Evolutionary conservation across 2,797 vertebrate genomes (phyloP).

Genomic region (Sciaenops ocellatus): DNA sequence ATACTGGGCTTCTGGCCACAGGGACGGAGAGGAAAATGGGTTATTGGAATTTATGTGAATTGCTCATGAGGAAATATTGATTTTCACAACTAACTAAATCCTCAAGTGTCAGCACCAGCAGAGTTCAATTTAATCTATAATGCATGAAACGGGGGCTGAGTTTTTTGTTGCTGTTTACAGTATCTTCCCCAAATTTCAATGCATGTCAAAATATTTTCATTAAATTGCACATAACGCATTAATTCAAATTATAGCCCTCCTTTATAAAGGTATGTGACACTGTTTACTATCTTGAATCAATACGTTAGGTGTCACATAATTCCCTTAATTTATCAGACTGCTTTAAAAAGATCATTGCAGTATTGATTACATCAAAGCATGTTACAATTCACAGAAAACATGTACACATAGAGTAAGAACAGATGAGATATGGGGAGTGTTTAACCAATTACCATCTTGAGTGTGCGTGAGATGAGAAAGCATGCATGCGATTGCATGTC

Average conservation of each 20-base stretch:
- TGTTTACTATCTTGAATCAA: constrained; percentile 7
- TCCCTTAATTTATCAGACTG: not conserved
- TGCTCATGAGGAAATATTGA: constrained; percentile 47
- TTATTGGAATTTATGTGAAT: constrained; percentile 51
- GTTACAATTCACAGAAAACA: constrained; percentile 2
- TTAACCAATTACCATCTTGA: constrained; percentile 24
- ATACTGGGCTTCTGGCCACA: constrained; percentile 20
- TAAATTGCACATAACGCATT: not conserved
- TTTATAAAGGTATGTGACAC: no score
- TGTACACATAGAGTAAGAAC: not conserved
- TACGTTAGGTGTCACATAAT: not conserved
- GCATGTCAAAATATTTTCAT: not conserved
- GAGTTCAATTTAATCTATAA: constrained; percentile 21
- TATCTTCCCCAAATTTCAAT: constrained; percentile 6
- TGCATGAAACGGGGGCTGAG: not conserved
- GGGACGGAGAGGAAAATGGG: constrained; percentile 25
- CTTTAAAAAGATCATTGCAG: not conserved
- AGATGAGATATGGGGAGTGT: not conserved
- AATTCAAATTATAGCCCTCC: no score
- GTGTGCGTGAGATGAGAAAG: constrained; percentile 26
- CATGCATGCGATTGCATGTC: constrained; percentile 48
- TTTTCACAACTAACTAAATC: constrained; percentile 55
- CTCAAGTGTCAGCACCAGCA: constrained; percentile 31
- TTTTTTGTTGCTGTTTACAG: constrained; percentile 6
- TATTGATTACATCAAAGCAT: not conserved